Evolutionary conservation across 2,113 vertebrate species (phyloP), one percentile per base, ranked within the genome.

Genomic region (Xyrauchen texanus): DNA sequence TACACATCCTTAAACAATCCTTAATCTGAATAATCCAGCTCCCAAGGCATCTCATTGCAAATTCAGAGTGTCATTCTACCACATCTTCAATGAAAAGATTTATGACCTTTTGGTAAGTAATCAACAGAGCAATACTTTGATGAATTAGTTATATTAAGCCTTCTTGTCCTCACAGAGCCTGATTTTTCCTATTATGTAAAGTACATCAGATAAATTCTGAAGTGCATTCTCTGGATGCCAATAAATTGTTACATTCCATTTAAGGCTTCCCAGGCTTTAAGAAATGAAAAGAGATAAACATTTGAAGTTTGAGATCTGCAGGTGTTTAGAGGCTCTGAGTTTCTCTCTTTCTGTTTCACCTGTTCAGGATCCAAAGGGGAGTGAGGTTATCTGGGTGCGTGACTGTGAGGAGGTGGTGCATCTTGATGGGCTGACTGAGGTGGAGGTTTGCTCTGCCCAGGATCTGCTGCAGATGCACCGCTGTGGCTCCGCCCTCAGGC

Each of bases 71-170:
- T 88, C 87, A 5, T 89, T 80, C 68, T 85, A 85, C 68, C 88
- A 88, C 60, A 78, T 89, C 70, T 87, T 83, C 9, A 88, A 89
- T 77, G 87, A 89, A 65, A 88, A 88, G 87, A 85, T 88, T 34
- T 34, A 34, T 34, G 21, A 34, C 21, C 21, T 34, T 34, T 34
- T 34, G 21, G 21, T 34, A 34, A 34, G 88, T 82, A 10, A 58
- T n/a, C 55, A 15, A 3, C 15, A 58, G 6, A 58, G n/a, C 55
- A 15, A 7, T 6, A 15, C 13, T 7, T 2, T 58, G 7, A 58
- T 58, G 13, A 58, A 58, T n/a, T 58, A 58, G 12, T 1, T 4
- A 57, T 57, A 13, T 58, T 15, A 58, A 3, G 6, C 16, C 4
- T 34, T 2, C 21, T 34, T 34, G 5, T 12, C 52, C 11, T 53